Conservation (phyloP, 2,113 vertebrate species). For the Amphiprion percula region DNA sequence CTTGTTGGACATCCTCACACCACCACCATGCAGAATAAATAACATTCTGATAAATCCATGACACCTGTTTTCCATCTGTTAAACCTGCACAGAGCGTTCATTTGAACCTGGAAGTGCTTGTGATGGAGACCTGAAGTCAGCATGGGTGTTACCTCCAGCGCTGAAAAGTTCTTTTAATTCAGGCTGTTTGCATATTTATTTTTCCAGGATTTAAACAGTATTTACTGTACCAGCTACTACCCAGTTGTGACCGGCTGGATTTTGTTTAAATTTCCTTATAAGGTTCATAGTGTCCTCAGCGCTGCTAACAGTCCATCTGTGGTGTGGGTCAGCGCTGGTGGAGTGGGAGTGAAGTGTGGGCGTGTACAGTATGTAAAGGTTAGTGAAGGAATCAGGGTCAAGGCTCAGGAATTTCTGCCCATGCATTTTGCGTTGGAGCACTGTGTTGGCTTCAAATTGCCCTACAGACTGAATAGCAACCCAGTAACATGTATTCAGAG, state of each 20-base stretch:
- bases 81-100: slow-evolving; percentile 3
- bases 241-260: not conserved
- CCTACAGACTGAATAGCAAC: slow-evolving; percentile 5
- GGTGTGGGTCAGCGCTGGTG: slow-evolving; percentile 3
- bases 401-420: slow-evolving; percentile 23
- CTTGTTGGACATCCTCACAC: not conserved
- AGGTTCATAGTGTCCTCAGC: slow-evolving; percentile 20
- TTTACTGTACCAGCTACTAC: slow-evolving; percentile 5
- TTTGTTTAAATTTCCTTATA: slow-evolving; percentile 49
- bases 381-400: slow-evolving; percentile 5
- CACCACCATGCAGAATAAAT: not conserved
- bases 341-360: slow-evolving; percentile 12
- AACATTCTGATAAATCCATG: not conserved
- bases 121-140: slow-evolving; percentile 32
- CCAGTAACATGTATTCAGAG: slow-evolving; percentile 3
- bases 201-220: slow-evolving; percentile 34
- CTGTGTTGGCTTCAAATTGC: not conserved
- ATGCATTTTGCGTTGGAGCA: not conserved
- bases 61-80: slow-evolving; percentile 15
- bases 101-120: slow-evolving; percentile 8
- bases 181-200: slow-evolving; percentile 36
- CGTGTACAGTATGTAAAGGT: not conserved
- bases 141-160: slow-evolving; percentile 42
- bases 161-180: slow-evolving; percentile 36
- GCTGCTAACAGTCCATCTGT: slow-evolving; percentile 14